A percentile compares a stretch with the other conserved stretches of the same genome.
Conservation (phyloP, 2,113 vertebrate species). For the Thymallus thymallus region DNA sequence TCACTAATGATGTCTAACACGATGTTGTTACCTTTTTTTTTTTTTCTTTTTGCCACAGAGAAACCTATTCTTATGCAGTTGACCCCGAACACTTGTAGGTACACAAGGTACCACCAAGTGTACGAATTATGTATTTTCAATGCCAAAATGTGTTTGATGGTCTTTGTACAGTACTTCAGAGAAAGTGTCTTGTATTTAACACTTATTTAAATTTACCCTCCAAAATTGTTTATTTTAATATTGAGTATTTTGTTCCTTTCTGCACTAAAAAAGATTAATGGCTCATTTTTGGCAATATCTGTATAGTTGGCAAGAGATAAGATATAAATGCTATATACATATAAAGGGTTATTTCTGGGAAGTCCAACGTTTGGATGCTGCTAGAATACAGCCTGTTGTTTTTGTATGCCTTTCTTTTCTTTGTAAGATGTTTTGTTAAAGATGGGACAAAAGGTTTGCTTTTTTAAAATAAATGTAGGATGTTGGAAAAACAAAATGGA, state of each 20-base stretch:
- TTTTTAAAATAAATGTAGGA: slow-evolving; percentile 84
- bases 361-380: slow-evolving; percentile 78
- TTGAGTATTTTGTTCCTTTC: slow-evolving; percentile 62
- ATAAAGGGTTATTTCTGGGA: slow-evolving; percentile 60
- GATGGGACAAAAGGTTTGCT: slow-evolving; percentile 76
- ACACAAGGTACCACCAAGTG: too few species aligned
- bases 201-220: slow-evolving; percentile 86
- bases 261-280: slow-evolving; percentile 68
- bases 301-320: slow-evolving; percentile 64
- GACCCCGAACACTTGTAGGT: background rate
- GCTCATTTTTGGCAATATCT: slow-evolving; percentile 67
- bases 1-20: slow-evolving; percentile 30
- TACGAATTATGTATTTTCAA: slow-evolving; percentile 44
- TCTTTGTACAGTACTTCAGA: slow-evolving; percentile 84
- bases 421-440: slow-evolving; percentile 83
- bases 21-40: background rate
- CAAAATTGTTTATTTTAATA: slow-evolving; percentile 77
- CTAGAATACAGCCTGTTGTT: slow-evolving; percentile 76
- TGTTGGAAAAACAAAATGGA: slow-evolving; percentile 24
- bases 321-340: slow-evolving; percentile 31
- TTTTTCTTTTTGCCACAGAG: slow-evolving; percentile 32
- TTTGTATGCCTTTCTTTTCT: slow-evolving; percentile 81
- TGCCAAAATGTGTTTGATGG: slow-evolving; percentile 72
- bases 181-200: slow-evolving; percentile 83
- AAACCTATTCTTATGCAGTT: slow-evolving; percentile 39